Conservation (phyloP, 2,797 vertebrate genomes). For the Anomalospiza imberbis region DNA sequence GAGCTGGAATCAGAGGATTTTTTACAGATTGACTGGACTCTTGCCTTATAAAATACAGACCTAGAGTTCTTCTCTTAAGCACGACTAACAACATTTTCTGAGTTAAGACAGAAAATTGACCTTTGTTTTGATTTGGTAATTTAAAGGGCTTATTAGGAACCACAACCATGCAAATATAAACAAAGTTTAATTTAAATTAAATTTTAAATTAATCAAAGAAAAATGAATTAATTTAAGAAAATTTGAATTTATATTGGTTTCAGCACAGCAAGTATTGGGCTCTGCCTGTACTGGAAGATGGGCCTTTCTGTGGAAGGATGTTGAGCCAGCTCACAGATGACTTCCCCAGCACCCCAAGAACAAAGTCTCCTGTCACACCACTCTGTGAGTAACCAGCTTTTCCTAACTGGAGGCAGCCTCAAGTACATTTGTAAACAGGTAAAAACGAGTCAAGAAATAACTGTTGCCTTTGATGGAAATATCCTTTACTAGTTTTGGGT, state of each 20-base stretch:
- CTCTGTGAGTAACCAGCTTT: background rate
- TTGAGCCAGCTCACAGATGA: background rate
- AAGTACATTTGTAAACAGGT: background rate
- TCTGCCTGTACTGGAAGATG: background rate
- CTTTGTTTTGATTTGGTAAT: background rate
- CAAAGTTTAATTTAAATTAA: background rate
- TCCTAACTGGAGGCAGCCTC: background rate
- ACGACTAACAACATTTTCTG: background rate
- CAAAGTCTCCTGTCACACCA: background rate
- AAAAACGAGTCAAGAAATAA: background rate
- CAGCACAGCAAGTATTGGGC: background rate
- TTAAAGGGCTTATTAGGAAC: background rate
- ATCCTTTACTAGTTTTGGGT: background rate
- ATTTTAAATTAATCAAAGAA: background rate
- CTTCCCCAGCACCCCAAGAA: background rate
- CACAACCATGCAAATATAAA: background rate
- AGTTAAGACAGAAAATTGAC: background rate
- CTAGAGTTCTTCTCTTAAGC: background rate
- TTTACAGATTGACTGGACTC: background rate
- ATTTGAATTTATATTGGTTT: background rate
- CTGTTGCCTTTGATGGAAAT: conserved; percentile 10
- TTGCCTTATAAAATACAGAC: background rate
- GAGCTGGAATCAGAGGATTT: background rate
- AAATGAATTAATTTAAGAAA: background rate
- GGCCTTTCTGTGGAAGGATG: background rate